Percentiles rank a stretch among this genome's conserved stretches.
Conservation (phyloP, 1,140 invertebrate genomes). For the Drosophila sechellia region DNA sequence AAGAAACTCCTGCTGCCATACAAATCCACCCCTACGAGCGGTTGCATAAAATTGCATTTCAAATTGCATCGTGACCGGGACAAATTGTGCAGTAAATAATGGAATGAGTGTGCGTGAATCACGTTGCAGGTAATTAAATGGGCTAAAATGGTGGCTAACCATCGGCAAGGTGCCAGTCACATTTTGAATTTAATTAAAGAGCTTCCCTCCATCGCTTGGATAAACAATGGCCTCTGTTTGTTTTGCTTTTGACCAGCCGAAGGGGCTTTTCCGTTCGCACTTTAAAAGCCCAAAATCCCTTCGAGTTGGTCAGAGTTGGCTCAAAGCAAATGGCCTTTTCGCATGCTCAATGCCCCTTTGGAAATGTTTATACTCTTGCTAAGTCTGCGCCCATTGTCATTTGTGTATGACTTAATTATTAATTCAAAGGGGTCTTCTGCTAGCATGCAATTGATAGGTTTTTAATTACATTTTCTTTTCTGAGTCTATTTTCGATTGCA, state of each 20-base stretch:
- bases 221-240: slow-evolving; percentile 50
- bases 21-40: slow-evolving; percentile 38
- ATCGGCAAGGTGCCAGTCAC: slow-evolving; percentile 54
- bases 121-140: slow-evolving; percentile 59
- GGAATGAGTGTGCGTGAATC: slow-evolving; percentile 55
- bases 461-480: slow-evolving; percentile 9
- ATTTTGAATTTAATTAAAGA: slow-evolving; percentile 74
- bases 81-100: slow-evolving; percentile 63
- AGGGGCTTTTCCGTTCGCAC: slow-evolving; percentile 56
- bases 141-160: slow-evolving; percentile 8
- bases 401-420: slow-evolving; percentile 37
- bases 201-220: slow-evolving; percentile 45
- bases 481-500: neutral
- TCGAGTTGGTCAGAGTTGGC: slow-evolving; percentile 34
- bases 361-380: slow-evolving; percentile 38
- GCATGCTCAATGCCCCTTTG: slow-evolving; percentile 61
- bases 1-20: slow-evolving; percentile 18
- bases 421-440: slow-evolving; percentile 22
- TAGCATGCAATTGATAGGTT: slow-evolving; percentile 31
- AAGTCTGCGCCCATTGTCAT: slow-evolving; percentile 17
- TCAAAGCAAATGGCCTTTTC: slow-evolving; percentile 62
- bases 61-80: slow-evolving; percentile 75
- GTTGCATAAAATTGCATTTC: slow-evolving; percentile 77
- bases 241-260: slow-evolving; percentile 46
- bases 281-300: slow-evolving; percentile 39